These are phyloP conservation scores for Platycnemis pennipes DNA, from an alignment of 2,888 invertebrate genomes.

Conservation along the genomic window DNA sequence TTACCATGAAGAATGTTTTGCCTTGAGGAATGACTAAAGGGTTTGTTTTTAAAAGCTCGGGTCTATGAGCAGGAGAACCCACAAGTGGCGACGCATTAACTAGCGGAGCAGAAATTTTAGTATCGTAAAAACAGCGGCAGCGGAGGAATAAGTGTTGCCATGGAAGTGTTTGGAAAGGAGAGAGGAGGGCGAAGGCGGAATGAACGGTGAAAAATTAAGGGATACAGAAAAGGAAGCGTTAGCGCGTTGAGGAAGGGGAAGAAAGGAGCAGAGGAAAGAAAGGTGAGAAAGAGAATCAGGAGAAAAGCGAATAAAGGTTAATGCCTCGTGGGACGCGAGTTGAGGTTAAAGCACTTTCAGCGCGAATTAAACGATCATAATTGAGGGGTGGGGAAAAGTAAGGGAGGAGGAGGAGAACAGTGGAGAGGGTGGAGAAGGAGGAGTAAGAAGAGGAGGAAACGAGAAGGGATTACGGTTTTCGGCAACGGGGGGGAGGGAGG, in stretches of 20 bases:
- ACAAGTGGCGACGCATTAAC: background rate
- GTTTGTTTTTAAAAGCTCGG: background rate
- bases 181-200: background rate
- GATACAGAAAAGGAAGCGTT: background rate
- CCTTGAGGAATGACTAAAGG: background rate
- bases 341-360: background rate
- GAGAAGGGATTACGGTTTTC: background rate
- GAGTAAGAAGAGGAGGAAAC: background rate
- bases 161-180: background rate
- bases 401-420: background rate
- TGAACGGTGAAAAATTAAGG: background rate
- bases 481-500: background rate
- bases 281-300: constrained; percentile 23
- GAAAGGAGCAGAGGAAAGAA: background rate
- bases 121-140: background rate
- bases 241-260: background rate
- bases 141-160: background rate
- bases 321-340: constrained; percentile 69
- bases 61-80: background rate
- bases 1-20: background rate
- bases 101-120: background rate
- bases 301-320: constrained; percentile 67
- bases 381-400: constrained; percentile 26
- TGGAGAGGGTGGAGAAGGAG: background rate
- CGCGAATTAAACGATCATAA: constrained; percentile 47